Evolutionary conservation across 2,888 invertebrate species (phyloP).

Genomic region (Tenthredo scrophulariae): DNA sequence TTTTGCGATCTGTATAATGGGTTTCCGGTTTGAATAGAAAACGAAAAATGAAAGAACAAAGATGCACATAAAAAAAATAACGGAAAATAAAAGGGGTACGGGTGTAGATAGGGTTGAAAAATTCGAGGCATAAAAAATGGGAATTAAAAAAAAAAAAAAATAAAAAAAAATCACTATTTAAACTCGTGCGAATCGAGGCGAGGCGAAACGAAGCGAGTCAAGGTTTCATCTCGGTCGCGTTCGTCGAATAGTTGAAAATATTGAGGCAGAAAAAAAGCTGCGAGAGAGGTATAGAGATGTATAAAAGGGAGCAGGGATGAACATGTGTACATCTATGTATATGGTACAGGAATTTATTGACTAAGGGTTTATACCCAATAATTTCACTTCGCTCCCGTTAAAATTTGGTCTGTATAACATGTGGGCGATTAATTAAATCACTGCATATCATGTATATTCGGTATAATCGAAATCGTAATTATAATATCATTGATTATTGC

Average conservation of each 20-base stretch:
- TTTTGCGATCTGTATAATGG: background rate
- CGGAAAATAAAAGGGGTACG: background rate
- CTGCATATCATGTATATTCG: background rate
- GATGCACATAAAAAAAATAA: background rate
- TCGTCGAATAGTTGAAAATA: conserved; percentile 29
- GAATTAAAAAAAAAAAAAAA: background rate
- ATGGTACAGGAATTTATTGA: conserved; percentile 5
- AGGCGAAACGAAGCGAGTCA: conserved; percentile 15
- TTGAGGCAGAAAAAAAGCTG: background rate
- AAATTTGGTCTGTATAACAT: background rate
- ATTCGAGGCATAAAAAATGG: background rate
- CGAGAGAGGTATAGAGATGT: background rate
- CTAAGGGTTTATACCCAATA: background rate
- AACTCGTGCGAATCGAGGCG: conserved; percentile 19
- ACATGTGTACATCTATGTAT: background rate
- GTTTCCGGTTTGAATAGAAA: background rate
- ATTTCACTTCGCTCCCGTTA: background rate
- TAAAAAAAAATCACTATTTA: background rate
- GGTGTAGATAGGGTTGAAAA: background rate
- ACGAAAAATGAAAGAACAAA: background rate
- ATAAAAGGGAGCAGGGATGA: background rate
- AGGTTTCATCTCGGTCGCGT: conserved; percentile 17
- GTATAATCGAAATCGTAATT: background rate
- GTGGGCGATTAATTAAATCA: background rate
- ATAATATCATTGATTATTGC: background rate